Evolutionary conservation across 2,797 vertebrate species (phyloP), one percentile per base, ranked within the genome.

Genomic region (Gallinago solitaria): DNA sequence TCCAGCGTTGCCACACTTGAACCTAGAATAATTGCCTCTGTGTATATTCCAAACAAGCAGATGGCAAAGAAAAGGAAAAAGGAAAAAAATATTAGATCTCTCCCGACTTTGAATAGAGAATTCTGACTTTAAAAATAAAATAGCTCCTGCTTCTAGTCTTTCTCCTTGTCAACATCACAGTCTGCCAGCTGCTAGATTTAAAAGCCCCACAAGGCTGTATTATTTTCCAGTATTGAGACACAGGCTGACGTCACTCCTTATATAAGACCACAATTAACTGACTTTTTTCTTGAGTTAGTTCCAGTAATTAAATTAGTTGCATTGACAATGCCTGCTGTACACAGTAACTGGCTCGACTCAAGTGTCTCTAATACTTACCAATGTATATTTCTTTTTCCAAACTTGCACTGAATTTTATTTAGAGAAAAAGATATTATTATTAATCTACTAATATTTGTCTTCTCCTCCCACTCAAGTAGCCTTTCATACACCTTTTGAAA

Each of bases 261-360:
- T 33, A 32, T 84, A 90, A 95, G 63, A 47, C 67, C 76, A 93
- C 68, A 93, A 63, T 90, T 85, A 90, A 48, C 33, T 45, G 63
- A 43, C 6, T 64, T 94, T 91, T 82, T 37, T 71, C 80, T 74
- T 39, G 59, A 56, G 41, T 50, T 77, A 35, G 32, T 78, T 80
- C 63, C 60, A 71, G 43, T 27, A 57, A 63, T 69, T 74, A 68
- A 85, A 86, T 92, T n/a, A 64, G 16, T 37, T 80, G 5, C 60
- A 18, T 6, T 84, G 43, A 32, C 65, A 59, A 73, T 11, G 30
- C 14, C n/a, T 81, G 20, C 73, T 64, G 21, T 21, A 45, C 23
- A 13, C 16, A 45, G n/a, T 23, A 16, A 25, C 48, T 37, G 20
- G 11, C 47, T 64, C 77, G 75, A 10, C 77, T 80, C n/a, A 48